A percentile compares a stretch with the other conserved stretches of the same genome.
phyloP scores from a whole-genome alignment of 2,797 vertebrate species.

The Falco peregrinus region DNA sequence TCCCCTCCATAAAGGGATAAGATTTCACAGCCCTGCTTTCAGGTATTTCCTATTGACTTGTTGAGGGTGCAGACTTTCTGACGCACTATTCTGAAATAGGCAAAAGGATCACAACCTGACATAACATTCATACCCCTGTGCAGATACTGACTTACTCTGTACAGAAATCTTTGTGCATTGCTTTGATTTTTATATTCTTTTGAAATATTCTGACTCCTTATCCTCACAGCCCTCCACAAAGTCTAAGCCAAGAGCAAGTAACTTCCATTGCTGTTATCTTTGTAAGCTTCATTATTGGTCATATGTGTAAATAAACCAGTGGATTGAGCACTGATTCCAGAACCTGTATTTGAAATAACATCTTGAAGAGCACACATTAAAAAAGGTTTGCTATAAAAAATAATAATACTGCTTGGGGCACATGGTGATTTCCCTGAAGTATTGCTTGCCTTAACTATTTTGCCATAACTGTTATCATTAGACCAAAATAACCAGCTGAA shows the following conservation, averaged over 20 bases:
- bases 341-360: background rate
- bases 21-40: background rate
- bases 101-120: background rate
- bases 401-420: background rate
- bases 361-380: background rate
- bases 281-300: background rate
- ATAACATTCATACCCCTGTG: background rate
- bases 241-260: background rate
- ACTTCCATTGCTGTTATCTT: background rate
- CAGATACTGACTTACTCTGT: background rate
- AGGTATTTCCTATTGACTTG: background rate
- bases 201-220: background rate
- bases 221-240: background rate
- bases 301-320: background rate
- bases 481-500: background rate
- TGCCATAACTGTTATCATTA: background rate
- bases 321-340: background rate
- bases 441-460: background rate
- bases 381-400: background rate
- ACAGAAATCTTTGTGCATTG: background rate
- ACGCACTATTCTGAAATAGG: background rate
- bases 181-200: background rate
- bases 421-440: background rate
- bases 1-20: background rate
- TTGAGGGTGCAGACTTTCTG: background rate